phyloP scores from a whole-genome alignment of 2,113 vertebrate species.

The Phoxinus phoxinus region DNA sequence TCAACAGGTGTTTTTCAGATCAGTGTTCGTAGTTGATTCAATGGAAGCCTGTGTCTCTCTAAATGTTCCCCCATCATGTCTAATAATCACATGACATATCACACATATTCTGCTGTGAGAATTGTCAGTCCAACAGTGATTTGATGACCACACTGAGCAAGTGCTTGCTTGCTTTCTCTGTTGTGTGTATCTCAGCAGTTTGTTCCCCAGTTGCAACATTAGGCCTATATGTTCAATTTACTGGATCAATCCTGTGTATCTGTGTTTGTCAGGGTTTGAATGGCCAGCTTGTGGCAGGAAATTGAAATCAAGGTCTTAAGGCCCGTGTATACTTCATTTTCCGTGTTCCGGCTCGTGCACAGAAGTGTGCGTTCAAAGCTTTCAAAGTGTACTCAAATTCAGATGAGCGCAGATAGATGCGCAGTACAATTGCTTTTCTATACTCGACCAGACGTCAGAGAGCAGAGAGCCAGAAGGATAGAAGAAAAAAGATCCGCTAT shows the following conservation, averaged over 20 bases:
- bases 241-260: not conserved
- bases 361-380: too few species aligned
- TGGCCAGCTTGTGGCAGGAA: not conserved
- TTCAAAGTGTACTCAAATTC: too few species aligned
- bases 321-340: too few species aligned
- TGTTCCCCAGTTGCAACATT: not conserved
- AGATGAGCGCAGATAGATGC: too few species aligned
- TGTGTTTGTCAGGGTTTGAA: not conserved
- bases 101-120: not conserved
- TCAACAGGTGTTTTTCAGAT: slow-evolving; percentile 43
- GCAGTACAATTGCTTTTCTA: too few species aligned
- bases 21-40: not conserved
- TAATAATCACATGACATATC: not conserved
- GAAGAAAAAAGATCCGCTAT: too few species aligned
- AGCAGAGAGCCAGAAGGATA: too few species aligned
- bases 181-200: slow-evolving; percentile 21
- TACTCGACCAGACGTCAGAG: too few species aligned
- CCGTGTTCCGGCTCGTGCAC: too few species aligned
- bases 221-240: not conserved
- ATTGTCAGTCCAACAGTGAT: not conserved
- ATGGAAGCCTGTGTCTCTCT: not conserved
- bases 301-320: not conserved
- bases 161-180: not conserved
- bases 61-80: not conserved
- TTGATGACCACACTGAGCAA: not conserved